Evolutionary conservation across 2,888 invertebrate genomes (phyloP).

Genomic region (Synergus gifuensis): DNA sequence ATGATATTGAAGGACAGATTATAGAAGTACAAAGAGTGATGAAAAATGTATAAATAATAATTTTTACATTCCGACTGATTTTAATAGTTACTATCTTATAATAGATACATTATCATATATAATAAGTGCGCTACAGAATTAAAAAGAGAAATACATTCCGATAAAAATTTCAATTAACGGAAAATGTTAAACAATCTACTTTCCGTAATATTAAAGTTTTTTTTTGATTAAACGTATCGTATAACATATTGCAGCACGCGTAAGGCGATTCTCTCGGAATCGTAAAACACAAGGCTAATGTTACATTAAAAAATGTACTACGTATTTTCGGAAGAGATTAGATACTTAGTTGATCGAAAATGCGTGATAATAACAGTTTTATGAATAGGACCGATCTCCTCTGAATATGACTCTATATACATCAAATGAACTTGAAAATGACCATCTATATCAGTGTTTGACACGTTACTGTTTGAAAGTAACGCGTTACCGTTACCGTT

Average conservation of each 20-base stretch:
- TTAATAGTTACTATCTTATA: neutral
- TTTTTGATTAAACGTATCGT: neutral
- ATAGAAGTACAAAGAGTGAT: neutral
- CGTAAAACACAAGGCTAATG: neutral
- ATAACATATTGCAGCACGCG: neutral
- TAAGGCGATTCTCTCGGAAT: neutral
- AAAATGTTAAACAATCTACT: neutral
- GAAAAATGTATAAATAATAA: constrained; percentile 1
- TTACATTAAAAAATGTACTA: neutral
- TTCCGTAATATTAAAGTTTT: neutral
- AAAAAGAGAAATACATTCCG: neutral
- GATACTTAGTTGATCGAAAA: neutral
- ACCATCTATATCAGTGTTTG: too few relatives aligned
- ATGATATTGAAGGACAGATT: neutral
- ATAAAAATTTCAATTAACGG: neutral
- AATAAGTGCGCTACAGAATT: neutral
- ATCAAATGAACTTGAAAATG: constrained; percentile 1
- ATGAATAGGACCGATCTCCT: neutral
- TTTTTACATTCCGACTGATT: neutral
- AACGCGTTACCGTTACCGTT: too few relatives aligned
- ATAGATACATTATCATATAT: neutral
- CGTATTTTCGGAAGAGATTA: neutral
- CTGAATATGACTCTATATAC: neutral
- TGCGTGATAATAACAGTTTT: neutral
- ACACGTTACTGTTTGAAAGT: too few relatives aligned